These are phyloP conservation scores for Paraplagusia blochii DNA, from an alignment of 2,113 vertebrate species.

Conservation along the genomic window DNA sequence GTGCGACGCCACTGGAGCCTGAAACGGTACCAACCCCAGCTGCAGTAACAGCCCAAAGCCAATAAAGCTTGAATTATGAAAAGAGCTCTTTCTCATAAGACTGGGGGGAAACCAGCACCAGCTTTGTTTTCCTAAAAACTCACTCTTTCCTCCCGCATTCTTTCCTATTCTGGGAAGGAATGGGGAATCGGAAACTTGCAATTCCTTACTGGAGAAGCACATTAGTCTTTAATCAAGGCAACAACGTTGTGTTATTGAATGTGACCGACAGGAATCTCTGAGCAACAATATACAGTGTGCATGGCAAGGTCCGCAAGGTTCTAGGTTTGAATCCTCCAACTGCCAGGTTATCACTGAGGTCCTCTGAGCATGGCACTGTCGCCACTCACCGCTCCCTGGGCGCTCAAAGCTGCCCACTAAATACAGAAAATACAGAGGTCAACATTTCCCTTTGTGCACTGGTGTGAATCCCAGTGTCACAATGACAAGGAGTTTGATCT, in stretches of 20 bases:
- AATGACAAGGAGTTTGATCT: too few relatives aligned
- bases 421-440: too few relatives aligned
- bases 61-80: slow-evolving; percentile 61
- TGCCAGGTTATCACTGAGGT: too few relatives aligned
- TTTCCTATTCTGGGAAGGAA: slow-evolving; percentile 63
- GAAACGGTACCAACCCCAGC: slow-evolving; percentile 38
- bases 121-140: slow-evolving; percentile 49
- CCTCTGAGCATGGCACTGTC: too few relatives aligned
- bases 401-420: too few relatives aligned
- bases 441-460: too few relatives aligned
- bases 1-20: not conserved
- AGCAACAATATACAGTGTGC: too few relatives aligned
- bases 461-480: too few relatives aligned
- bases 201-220: slow-evolving; percentile 63
- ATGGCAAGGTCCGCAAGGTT: too few relatives aligned
- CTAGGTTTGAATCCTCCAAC: too few relatives aligned
- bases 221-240: slow-evolving; percentile 65
- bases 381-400: too few relatives aligned
- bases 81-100: slow-evolving; percentile 38
- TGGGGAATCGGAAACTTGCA: slow-evolving; percentile 59
- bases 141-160: slow-evolving; percentile 11
- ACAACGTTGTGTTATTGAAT: slow-evolving; percentile 67
- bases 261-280: not conserved
- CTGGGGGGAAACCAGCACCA: slow-evolving; percentile 43
- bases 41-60: slow-evolving; percentile 39